Evolutionary conservation across 2,888 invertebrate genomes (phyloP), one percentile per base, ranked within the genome.

Genomic region (Phengaris arion): DNA sequence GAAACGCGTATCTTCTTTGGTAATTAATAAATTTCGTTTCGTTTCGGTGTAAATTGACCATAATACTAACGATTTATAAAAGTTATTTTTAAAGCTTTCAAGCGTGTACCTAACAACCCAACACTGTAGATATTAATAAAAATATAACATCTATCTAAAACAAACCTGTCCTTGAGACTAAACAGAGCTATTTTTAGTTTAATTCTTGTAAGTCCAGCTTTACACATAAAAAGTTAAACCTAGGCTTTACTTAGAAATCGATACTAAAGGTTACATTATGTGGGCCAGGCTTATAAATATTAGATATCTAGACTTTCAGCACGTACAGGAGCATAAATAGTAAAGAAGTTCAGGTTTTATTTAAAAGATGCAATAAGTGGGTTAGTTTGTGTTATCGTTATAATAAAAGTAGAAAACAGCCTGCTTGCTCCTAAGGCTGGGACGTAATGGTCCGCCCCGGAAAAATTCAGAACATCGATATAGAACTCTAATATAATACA

Each of bases 201-300:
- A 45, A 35, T 64, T 35, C 64, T 64, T 64, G 64, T 45, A 64
- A 64, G 64, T 35, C 64, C 64, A 64, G 22, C 35, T 64, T 6
- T 64, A 45, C 9, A 45, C 64, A 64, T 64, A 64, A 64, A 64
- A 45, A 64, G 35, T 35, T 64, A 64, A 64, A 12, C 64, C 35
- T 64, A 64, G 64, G 35, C 13, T 64, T 64, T 64, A 64, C 0
- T 22, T 64, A 45, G 0, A 52, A 64, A 64, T 64, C 64, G 64
- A 64, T 64, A 52, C 52, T 52, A 64, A 64, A 64, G 64, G 64
- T 35, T 35, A 35, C 64, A 35, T 12, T 35, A 35, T 64, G 64
- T 64, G 35, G 64, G 64, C 12, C 64, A 10, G 64, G 35, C 64
- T 64, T 45, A 45, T 64, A 64, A 64, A 64, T 64, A 64, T 35